Conservation (phyloP, 2,113 vertebrate species). For the Corvus moneduloides region DNA sequence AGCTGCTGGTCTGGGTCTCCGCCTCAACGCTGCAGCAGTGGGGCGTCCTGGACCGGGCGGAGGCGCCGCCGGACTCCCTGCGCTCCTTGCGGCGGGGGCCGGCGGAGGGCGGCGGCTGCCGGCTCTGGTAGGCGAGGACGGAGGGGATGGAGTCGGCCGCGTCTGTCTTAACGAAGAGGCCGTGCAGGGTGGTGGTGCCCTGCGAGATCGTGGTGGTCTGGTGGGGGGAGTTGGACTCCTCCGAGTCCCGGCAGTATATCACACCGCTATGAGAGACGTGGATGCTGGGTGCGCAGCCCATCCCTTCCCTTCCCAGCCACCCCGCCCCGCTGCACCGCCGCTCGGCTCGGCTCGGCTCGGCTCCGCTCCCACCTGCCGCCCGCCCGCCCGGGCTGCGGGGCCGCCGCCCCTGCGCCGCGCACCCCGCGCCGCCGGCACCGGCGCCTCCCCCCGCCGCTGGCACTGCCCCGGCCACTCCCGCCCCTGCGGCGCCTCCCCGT, state of each 20-base stretch:
- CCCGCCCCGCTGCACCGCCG: neutral
- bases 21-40: slow-evolving; percentile 82
- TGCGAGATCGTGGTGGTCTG: slow-evolving; percentile 89
- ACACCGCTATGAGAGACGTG: slow-evolving; percentile 98
- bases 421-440: neutral
- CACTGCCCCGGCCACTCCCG: neutral
- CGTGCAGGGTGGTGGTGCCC: slow-evolving; percentile 84
- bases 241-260: slow-evolving; percentile 96
- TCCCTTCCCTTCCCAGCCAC: slow-evolving; percentile 69
- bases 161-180: slow-evolving; percentile 90
- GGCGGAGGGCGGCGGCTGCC: slow-evolving; percentile 68
- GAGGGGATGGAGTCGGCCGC: slow-evolving; percentile 86
- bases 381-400: neutral
- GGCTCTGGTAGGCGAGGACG: slow-evolving; percentile 82
- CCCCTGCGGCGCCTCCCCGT: neutral
- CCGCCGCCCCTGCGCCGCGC: no score
- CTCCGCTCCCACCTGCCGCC: neutral
- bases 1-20: slow-evolving; percentile 89
- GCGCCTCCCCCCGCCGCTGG: neutral
- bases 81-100: slow-evolving; percentile 74
- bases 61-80: slow-evolving; percentile 69
- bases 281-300: slow-evolving; percentile 97
- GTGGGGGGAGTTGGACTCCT: slow-evolving; percentile 91
- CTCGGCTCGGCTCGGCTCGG: neutral
- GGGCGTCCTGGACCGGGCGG: slow-evolving; percentile 69